Evolutionary conservation across 2,888 invertebrate genomes (phyloP).

Genomic region (Macrophya annulata): DNA sequence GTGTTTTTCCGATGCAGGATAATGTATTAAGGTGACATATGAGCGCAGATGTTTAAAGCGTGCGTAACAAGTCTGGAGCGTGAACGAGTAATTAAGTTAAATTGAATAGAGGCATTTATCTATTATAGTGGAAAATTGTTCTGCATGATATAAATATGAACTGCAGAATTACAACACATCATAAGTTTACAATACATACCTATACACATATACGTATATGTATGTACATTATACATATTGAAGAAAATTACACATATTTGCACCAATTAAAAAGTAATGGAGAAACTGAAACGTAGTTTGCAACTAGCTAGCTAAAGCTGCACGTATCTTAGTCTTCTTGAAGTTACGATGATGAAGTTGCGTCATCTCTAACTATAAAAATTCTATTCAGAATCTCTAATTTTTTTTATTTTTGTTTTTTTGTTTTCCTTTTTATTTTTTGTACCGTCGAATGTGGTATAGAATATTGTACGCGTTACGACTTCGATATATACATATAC

Average conservation of each 20-base stretch:
- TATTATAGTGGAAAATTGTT: conserved; percentile 28
- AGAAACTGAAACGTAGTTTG: conserved; percentile 26
- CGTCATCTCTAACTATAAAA: conserved; percentile 29
- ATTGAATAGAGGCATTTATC: conserved; percentile 11
- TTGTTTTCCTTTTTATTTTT: neutral
- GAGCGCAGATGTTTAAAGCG: conserved; percentile 19
- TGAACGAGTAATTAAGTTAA: conserved; percentile 21
- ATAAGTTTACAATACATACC: neutral
- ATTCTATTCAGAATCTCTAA: conserved; percentile 12
- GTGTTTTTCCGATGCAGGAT: neutral
- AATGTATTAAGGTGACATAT: neutral
- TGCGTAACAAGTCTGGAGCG: conserved; percentile 21
- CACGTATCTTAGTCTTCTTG: conserved; percentile 5
- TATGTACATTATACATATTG: neutral
- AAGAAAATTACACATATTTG: conserved; percentile 32
- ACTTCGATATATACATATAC: neutral
- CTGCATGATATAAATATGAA: neutral
- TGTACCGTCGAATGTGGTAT: neutral
- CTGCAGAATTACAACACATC: conserved; percentile 16
- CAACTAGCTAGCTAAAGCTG: neutral
- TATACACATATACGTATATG: too few species aligned
- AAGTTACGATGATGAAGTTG: neutral
- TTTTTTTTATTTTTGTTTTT: neutral
- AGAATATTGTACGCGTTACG: conserved; percentile 25
- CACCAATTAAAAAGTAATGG: conserved; percentile 29